These are phyloP conservation scores for Manis pentadactyla DNA, from an alignment of 2,797 vertebrate genomes.

Conservation along the genomic window DNA sequence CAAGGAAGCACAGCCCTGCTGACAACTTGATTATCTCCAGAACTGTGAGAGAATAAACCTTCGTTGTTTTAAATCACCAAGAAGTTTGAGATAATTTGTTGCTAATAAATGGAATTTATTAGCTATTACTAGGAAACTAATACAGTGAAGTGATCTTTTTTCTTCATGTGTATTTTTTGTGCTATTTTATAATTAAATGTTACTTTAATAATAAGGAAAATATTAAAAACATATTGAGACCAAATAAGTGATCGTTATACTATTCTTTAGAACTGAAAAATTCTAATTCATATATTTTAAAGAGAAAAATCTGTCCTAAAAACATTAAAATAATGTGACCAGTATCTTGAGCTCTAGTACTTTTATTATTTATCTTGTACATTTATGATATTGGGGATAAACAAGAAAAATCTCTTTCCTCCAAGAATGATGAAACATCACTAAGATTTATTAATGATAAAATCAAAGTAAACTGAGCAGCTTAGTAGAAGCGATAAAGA, in stretches of 20 bases:
- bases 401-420: background rate
- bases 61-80: background rate
- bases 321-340: background rate
- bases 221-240: background rate
- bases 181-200: background rate
- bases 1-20: background rate
- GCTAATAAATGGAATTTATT: too few species aligned
- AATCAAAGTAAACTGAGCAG: conserved; percentile 48
- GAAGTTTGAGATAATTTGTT: background rate
- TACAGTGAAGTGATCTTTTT: background rate
- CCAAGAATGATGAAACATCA: conserved; percentile 39
- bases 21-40: background rate
- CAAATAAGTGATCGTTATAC: background rate
- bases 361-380: conserved; percentile 25
- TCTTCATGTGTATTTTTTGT: background rate
- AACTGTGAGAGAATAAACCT: background rate
- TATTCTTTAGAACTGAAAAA: background rate
- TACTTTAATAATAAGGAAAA: conserved; percentile 26
- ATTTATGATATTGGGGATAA: conserved; percentile 53
- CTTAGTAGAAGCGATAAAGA: conserved; percentile 45
- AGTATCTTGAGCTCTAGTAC: background rate
- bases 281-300: conserved; percentile 23
- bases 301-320: conserved; percentile 53
- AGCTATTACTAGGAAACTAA: background rate
- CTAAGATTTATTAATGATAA: conserved; percentile 51